phyloP scores from a whole-genome alignment of 2,888 invertebrate genomes.

The Eupithecia dodoneata region DNA sequence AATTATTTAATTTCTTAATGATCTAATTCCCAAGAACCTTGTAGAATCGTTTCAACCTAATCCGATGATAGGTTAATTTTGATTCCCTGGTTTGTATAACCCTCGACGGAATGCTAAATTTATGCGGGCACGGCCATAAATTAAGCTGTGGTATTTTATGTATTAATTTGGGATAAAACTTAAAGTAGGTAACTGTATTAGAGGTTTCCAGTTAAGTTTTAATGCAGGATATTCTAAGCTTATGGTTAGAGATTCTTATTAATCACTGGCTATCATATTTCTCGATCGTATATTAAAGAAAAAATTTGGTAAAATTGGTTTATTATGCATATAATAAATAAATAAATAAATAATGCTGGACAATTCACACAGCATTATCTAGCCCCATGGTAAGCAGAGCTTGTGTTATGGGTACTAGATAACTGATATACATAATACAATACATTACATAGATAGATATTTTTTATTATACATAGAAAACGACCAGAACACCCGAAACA shows the following conservation, averaged over 20 bases:
- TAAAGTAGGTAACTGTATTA: slow-evolving; percentile 14
- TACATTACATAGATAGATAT: too few relatives aligned
- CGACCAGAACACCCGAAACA: too few relatives aligned
- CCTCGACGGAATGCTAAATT: slow-evolving; percentile 53
- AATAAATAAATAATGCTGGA: too few relatives aligned
- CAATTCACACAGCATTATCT: too few relatives aligned
- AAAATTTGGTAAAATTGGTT: background rate
- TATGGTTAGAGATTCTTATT: background rate
- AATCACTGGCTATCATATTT: too few relatives aligned
- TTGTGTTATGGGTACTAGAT: too few relatives aligned
- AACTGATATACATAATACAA: too few relatives aligned
- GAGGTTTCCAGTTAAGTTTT: background rate
- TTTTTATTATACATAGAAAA: too few relatives aligned
- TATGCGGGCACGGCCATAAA: slow-evolving; percentile 54
- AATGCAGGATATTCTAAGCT: background rate
- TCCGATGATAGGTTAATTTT: slow-evolving; percentile 56
- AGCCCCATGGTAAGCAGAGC: too few relatives aligned
- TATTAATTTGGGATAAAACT: slow-evolving; percentile 42
- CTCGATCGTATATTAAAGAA: background rate
- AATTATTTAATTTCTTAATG: too few relatives aligned
- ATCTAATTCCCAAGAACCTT: background rate
- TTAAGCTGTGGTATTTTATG: slow-evolving; percentile 43
- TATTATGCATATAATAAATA: too few relatives aligned
- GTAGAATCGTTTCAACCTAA: slow-evolving; percentile 19
- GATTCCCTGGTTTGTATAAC: slow-evolving; percentile 49